Conservation (phyloP, 1,140 invertebrate genomes). For the Amyelois transitella region DNA sequence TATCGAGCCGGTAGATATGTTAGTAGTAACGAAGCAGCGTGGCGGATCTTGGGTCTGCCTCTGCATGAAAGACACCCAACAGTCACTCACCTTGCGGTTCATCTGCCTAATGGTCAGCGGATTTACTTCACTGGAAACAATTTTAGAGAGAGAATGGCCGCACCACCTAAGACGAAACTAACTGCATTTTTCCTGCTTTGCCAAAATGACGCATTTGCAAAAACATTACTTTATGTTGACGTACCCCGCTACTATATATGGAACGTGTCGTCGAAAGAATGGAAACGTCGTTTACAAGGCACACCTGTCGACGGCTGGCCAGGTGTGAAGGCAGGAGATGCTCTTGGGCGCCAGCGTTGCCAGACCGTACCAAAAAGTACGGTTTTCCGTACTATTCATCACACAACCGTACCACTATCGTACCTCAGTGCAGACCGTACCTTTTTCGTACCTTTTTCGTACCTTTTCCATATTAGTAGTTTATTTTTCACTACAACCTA, state of each 20-base stretch:
- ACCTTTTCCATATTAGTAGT: too few species aligned
- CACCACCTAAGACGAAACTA: constrained; percentile 44
- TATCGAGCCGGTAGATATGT: constrained; percentile 16
- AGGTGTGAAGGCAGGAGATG: constrained; percentile 9
- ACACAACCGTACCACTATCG: too few species aligned
- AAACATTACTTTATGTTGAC: constrained; percentile 50
- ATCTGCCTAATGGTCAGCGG: constrained; percentile 23
- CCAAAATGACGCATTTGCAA: constrained; percentile 37
- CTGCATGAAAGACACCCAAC: constrained; percentile 30
- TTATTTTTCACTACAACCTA: too few species aligned
- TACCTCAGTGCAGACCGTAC: too few species aligned
- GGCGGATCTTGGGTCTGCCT: constrained; percentile 19
- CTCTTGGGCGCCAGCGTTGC: too few species aligned
- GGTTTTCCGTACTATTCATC: too few species aligned
- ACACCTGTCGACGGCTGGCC: constrained; percentile 9
- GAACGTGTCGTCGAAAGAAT: constrained; percentile 32
- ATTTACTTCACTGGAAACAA: constrained; percentile 29
- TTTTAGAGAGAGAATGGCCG: constrained; percentile 19
- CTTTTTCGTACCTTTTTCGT: too few species aligned
- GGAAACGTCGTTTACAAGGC: constrained; percentile 27
- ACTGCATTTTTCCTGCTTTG: not conserved
- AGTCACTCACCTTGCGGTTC: constrained; percentile 21
- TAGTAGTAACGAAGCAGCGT: constrained; percentile 17
- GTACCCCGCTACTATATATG: constrained; percentile 57
- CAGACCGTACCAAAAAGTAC: too few species aligned